Evolutionary conservation across 2,113 vertebrate species (phyloP).

Genomic region (Podarcis muralis): DNA sequence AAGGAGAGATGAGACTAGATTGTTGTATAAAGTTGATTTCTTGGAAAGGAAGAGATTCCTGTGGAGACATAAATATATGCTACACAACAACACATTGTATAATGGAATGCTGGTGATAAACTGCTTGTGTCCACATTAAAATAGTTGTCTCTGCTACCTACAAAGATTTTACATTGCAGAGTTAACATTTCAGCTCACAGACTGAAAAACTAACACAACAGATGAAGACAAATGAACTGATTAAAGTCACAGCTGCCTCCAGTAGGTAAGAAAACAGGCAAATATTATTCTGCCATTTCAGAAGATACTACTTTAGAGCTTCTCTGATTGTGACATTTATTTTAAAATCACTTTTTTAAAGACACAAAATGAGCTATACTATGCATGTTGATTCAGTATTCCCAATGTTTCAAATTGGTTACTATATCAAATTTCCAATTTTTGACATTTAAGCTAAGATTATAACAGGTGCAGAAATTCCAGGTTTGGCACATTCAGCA

Average conservation of each 20-base stretch:
- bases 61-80: not conserved
- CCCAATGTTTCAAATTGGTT: not conserved
- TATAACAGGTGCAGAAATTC: not conserved
- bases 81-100: not conserved
- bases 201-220: conserved; percentile 42
- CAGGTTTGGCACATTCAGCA: not conserved
- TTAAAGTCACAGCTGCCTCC: conserved; percentile 44
- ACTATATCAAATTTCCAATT: not conserved
- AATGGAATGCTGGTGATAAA: conserved; percentile 28
- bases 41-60: not conserved
- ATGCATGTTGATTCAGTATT: conserved; percentile 1
- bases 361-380: not conserved
- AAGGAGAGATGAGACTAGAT: not conserved
- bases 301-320: not conserved
- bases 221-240: conserved; percentile 62
- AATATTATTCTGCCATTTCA: conserved; percentile 13
- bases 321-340: not conserved
- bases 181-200: conserved; percentile 39
- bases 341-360: conserved; percentile 26
- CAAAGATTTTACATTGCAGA: conserved; percentile 38
- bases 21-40: not conserved
- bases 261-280: conserved; percentile 38
- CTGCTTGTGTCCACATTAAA: conserved; percentile 13
- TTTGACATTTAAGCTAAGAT: not conserved
- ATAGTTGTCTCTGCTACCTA: conserved; percentile 46